Percentiles rank a stretch among this genome's conserved stretches.
Evolutionary conservation across 2,797 vertebrate genomes (phyloP).

Genomic region (Bucorvus abyssinicus): DNA sequence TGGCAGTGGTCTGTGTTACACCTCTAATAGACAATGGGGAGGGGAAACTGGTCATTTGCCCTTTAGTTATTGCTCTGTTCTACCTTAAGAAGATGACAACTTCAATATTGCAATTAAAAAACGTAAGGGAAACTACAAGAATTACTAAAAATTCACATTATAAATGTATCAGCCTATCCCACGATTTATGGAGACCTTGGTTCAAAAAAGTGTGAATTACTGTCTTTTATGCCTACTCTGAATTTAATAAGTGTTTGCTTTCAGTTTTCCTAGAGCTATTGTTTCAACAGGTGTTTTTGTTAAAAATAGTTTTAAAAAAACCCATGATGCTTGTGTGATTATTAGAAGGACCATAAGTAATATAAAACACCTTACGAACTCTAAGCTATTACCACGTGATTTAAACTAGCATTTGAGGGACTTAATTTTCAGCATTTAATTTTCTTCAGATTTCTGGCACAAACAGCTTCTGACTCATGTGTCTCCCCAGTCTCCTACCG

Average conservation of each 20-base stretch:
- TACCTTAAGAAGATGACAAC: background rate
- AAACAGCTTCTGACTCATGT: background rate
- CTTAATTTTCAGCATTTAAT: background rate
- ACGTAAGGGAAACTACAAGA: background rate
- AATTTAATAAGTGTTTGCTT: background rate
- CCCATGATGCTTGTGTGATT: background rate
- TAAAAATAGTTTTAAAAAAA: background rate
- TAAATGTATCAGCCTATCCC: background rate
- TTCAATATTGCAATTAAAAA: background rate
- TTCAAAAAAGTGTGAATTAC: background rate
- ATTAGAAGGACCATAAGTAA: background rate
- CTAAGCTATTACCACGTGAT: background rate
- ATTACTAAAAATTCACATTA: background rate
- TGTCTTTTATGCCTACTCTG: background rate
- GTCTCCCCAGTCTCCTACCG: background rate
- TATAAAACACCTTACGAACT: background rate
- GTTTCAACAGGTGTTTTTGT: background rate
- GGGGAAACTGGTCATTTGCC: background rate
- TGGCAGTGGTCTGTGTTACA: background rate
- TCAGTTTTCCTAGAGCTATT: background rate
- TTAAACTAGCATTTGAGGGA: background rate
- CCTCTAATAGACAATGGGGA: background rate
- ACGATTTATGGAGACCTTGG: background rate
- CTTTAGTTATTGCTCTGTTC: constrained; percentile 20
- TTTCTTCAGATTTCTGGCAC: background rate